Base-by-base conservation (phyloP, 1,140 invertebrate species). In the Papilio polytes region DNA sequence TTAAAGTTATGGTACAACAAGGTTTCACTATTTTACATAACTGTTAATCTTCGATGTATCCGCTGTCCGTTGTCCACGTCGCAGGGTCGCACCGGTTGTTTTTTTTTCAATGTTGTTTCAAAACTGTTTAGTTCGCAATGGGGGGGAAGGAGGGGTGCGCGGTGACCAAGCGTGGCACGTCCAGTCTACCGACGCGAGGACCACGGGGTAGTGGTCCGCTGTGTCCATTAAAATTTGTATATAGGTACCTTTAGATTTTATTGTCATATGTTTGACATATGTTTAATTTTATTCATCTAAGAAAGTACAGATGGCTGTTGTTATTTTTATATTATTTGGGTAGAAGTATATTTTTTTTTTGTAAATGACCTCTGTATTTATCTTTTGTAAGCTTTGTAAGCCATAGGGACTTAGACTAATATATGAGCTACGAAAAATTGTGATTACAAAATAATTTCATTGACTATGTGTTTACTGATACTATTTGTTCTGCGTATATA, bases 271-370 rank as follows among this genome's bases (percentile, higher is more conserved):
- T 95, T 93, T 93, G 91, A 94, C 93, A 93, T 94, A 94, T 94
- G 93, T 93, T 94, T 95, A 94, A 94, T 95, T 94, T 95, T 94
- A 95, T 95, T 94, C 93, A 92, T 95, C 92, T 94, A 95, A 92
- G 91, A 91, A 94, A 94, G 94, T 95, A 95, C 94, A 95, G 92
- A 94, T 94, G 94, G 94, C 94, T 95, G 94, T 95, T 95, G 94
- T 95, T 95, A 95, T 95, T 94, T 94, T 94, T 94, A 95, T 95
- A 94, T 95, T 91, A 94, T 94, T 95, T 94, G 94, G 91, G 91
- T 95, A 94, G 93, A 94, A 92, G 85, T 94, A 94, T 95, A 92
- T 94, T 94, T 92, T 94, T 92, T 94, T 94, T 94, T 94, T 94
- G 94, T 95, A 95, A 94, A 94, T 93, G 91, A 94, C 92, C 91